phyloP scores from a whole-genome alignment of 2,797 vertebrate genomes.

The Mus caroli region DNA sequence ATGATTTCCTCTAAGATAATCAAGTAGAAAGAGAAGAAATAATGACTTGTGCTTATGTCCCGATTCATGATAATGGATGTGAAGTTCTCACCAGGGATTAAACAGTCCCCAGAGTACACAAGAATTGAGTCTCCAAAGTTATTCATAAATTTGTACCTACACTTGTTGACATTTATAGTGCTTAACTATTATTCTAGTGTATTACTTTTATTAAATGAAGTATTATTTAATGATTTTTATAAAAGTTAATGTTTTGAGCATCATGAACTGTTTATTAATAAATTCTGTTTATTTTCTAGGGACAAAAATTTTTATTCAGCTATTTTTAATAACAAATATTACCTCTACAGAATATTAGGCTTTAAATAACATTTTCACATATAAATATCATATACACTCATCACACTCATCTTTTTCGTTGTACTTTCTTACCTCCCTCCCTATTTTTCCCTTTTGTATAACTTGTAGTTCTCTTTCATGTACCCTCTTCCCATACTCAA shows the following conservation, averaged over 20 bases:
- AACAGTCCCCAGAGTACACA: not conserved
- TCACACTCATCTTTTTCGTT: not conserved
- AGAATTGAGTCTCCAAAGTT: not conserved
- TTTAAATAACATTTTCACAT: not conserved
- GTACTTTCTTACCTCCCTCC: not conserved
- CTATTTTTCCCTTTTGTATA: not conserved
- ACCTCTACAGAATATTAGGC: not conserved
- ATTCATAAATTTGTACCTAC: not conserved
- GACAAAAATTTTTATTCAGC: not conserved
- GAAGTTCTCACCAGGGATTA: not conserved
- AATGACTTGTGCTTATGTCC: not conserved
- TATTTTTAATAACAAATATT: not conserved
- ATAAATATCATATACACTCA: not conserved
- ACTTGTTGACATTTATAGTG: not conserved
- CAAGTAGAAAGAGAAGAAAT: not conserved
- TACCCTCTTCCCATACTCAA: not conserved
- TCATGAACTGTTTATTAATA: not conserved
- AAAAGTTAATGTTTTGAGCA: not conserved
- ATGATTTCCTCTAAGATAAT: not conserved
- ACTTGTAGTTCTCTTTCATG: not conserved
- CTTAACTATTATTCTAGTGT: not conserved
- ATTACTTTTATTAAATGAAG: not conserved
- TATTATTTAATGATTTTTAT: not conserved
- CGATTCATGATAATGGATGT: not conserved
- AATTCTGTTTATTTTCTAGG: not conserved